A percentile compares a stretch with the other conserved stretches of the same genome.
These are phyloP conservation scores for Acanthosepion lycidas DNA, from an alignment of 2,888 invertebrate genomes.

Conservation along the genomic window DNA sequence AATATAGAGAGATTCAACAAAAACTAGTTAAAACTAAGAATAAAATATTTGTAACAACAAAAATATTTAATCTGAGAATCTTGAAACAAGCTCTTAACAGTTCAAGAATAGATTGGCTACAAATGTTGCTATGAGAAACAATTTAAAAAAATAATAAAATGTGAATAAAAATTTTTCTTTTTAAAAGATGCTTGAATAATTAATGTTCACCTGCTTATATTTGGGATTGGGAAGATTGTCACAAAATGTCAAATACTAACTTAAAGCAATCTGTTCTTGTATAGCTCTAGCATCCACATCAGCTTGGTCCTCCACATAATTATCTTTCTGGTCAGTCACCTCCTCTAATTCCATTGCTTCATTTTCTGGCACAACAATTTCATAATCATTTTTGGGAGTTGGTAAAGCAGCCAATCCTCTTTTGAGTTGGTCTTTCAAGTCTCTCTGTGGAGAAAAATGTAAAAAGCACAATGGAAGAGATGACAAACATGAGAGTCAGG, in stretches of 20 bases:
- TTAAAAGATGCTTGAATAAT: too few relatives aligned
- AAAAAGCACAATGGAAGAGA: background rate
- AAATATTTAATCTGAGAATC: too few relatives aligned
- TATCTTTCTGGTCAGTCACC: conserved; percentile 66
- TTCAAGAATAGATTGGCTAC: too few relatives aligned
- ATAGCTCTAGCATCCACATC: conserved; percentile 80
- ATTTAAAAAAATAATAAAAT: too few relatives aligned
- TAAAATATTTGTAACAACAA: too few relatives aligned
- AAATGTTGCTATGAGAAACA: too few relatives aligned
- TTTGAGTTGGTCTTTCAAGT: conserved; percentile 75
- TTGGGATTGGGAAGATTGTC: background rate
- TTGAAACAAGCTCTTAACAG: too few relatives aligned
- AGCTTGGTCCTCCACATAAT: conserved; percentile 81
- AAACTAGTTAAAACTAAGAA: too few relatives aligned
- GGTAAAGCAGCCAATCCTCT: conserved; percentile 88
- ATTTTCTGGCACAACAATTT: conserved; percentile 96
- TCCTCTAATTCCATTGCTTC: conserved; percentile 76
- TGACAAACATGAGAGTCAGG: background rate
- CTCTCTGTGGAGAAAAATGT: conserved; percentile 53
- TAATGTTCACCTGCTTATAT: too few relatives aligned
- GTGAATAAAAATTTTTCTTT: too few relatives aligned
- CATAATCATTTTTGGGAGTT: conserved; percentile 95
- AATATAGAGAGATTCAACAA: too few relatives aligned
- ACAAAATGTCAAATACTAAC: background rate
- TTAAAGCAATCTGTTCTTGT: conserved; percentile 37